These are phyloP conservation scores for Marmota monax DNA, from an alignment of 2,113 vertebrate species.

Conservation along the genomic window DNA sequence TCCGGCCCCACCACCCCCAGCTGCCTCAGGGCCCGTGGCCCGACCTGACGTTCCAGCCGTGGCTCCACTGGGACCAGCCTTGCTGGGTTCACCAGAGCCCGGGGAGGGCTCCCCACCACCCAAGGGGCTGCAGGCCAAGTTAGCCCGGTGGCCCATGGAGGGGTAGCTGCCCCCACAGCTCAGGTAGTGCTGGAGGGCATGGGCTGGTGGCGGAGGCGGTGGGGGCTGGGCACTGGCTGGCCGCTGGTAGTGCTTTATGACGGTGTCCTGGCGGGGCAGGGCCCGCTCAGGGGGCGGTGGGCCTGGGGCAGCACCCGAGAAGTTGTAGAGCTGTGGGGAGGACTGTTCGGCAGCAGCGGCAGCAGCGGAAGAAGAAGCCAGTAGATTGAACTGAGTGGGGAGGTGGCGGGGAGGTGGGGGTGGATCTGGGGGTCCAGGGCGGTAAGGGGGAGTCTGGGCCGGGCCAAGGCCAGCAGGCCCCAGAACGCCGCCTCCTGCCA, in stretches of 20 bases:
- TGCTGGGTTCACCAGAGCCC: slow-evolving; percentile 85
- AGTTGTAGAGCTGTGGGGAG: slow-evolving; percentile 95
- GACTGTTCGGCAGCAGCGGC: slow-evolving; percentile 86
- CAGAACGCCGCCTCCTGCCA: slow-evolving; percentile 84
- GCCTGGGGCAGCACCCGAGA: slow-evolving; percentile 92
- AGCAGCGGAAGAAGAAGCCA: slow-evolving; percentile 93
- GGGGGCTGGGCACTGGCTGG: slow-evolving; percentile 92
- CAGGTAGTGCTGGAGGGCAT: slow-evolving; percentile 95
- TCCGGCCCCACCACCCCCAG: slow-evolving; percentile 87
- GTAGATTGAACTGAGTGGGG: slow-evolving; percentile 95
- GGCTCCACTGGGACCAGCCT: slow-evolving; percentile 79
- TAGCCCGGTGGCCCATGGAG: slow-evolving; percentile 90
- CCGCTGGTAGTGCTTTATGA: slow-evolving; percentile 98
- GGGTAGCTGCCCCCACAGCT: slow-evolving; percentile 96
- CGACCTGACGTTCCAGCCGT: slow-evolving; percentile 86
- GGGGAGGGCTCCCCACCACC: slow-evolving; percentile 94
- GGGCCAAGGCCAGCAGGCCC: slow-evolving; percentile 87
- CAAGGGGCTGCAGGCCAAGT: slow-evolving; percentile 94
- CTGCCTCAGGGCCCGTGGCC: slow-evolving; percentile 86
- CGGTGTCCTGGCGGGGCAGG: slow-evolving; percentile 94
- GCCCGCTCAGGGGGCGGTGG: slow-evolving; percentile 90
- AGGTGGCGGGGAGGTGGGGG: slow-evolving; percentile 92
- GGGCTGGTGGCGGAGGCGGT: slow-evolving; percentile 88
- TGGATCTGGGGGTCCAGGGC: slow-evolving; percentile 88
- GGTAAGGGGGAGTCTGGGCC: slow-evolving; percentile 90